These are phyloP conservation scores for Disparrhopalites patrizii DNA, from an alignment of 2,888 invertebrate species.

Conservation along the genomic window DNA sequence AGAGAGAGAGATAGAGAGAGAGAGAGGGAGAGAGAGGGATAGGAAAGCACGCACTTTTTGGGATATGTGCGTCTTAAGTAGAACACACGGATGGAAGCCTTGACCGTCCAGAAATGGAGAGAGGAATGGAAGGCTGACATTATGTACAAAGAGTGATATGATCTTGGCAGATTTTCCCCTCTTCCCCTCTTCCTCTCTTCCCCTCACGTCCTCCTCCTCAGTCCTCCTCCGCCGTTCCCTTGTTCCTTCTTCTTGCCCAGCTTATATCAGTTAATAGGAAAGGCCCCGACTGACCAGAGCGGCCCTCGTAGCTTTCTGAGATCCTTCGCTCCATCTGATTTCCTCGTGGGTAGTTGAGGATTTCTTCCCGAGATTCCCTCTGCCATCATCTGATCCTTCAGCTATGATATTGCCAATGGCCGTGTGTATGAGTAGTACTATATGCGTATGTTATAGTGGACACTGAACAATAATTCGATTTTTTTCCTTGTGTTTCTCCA, in stretches of 20 bases:
- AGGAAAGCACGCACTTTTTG: too few relatives aligned
- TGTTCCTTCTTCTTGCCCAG: too few relatives aligned
- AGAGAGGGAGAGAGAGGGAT: not conserved
- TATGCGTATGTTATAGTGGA: too few relatives aligned
- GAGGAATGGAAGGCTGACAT: not conserved
- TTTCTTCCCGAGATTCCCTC: slow-evolving; percentile 29
- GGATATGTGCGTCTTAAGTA: not conserved
- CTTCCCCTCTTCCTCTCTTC: not conserved
- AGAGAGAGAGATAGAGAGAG: not conserved
- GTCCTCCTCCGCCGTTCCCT: too few relatives aligned
- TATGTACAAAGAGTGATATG: not conserved
- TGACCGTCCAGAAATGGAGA: slow-evolving; percentile 2
- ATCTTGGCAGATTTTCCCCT: slow-evolving; percentile 6
- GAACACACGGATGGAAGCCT: not conserved
- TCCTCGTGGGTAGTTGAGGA: slow-evolving; percentile 25
- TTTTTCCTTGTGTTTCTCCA: slow-evolving; percentile 16
- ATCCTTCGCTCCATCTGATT: slow-evolving; percentile 22
- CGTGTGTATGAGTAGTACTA: too few relatives aligned
- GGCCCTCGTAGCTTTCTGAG: not conserved
- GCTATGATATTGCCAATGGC: slow-evolving; percentile 30
- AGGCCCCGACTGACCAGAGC: not conserved
- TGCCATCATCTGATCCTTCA: slow-evolving; percentile 30
- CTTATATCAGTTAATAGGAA: too few relatives aligned
- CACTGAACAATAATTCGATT: slow-evolving; percentile 24
- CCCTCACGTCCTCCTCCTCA: not conserved